Evolutionary conservation across 2,888 invertebrate genomes (phyloP).

Genomic region (Drosophila antonietae): DNA sequence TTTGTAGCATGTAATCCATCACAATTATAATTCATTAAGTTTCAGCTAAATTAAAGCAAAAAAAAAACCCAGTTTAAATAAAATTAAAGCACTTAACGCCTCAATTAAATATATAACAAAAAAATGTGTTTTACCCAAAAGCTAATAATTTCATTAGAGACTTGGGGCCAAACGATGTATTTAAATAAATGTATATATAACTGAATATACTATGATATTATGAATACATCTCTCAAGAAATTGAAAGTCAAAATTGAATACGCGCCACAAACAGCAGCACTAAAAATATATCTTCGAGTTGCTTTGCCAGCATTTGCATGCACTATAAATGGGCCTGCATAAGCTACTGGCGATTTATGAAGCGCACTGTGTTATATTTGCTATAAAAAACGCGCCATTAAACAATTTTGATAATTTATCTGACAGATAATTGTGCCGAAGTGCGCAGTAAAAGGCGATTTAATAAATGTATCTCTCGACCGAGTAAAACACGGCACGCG

Average conservation of each 20-base stretch:
- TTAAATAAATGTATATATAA: background rate
- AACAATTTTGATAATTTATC: conserved; percentile 65
- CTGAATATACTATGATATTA: background rate
- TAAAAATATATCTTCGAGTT: conserved; percentile 39
- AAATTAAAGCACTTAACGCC: conserved; percentile 11
- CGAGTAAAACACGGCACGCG: conserved; percentile 47
- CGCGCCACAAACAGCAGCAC: conserved; percentile 47
- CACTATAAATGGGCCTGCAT: conserved; percentile 27
- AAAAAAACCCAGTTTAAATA: background rate
- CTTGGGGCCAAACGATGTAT: background rate
- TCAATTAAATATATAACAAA: background rate
- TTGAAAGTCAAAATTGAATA: conserved; percentile 16
- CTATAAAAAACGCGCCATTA: conserved; percentile 39
- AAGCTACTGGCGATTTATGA: conserved; percentile 29
- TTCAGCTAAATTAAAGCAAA: background rate
- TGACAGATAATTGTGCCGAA: conserved; percentile 59
- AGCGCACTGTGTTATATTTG: conserved; percentile 18
- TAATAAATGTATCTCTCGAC: conserved; percentile 48
- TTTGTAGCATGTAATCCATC: background rate
- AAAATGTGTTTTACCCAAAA: conserved; percentile 8
- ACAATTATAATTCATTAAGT: background rate
- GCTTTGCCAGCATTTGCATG: conserved; percentile 33
- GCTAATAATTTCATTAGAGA: background rate
- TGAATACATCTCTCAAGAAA: background rate
- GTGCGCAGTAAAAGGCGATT: conserved; percentile 45